Percentiles rank a stretch among this genome's conserved stretches.
Evolutionary conservation across 1,140 invertebrate species (phyloP).

Genomic region (Dolichoris vasculosae): DNA sequence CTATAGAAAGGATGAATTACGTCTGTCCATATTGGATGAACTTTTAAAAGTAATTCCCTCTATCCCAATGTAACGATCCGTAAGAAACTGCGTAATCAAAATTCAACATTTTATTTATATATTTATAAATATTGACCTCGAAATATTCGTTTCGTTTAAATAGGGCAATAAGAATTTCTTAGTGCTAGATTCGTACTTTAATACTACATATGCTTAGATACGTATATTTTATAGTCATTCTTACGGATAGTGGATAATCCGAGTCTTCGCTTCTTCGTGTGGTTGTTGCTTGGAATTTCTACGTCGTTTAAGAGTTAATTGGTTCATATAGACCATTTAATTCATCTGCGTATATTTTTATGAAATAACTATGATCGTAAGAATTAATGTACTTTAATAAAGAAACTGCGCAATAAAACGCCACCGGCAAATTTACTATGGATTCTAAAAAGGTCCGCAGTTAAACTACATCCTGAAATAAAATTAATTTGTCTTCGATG

Average conservation of each 20-base stretch:
- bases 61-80: background rate
- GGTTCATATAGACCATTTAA: background rate
- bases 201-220: background rate
- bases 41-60: too few relatives aligned
- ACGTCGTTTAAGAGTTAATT: background rate
- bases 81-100: background rate
- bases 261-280: background rate
- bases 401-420: background rate
- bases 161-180: background rate
- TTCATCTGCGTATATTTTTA: background rate
- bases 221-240: background rate
- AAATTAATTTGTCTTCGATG: slow-evolving; percentile 8
- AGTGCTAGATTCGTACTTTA: background rate
- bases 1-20: too few relatives aligned
- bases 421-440: background rate
- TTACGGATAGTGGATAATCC: background rate
- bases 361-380: background rate
- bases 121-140: background rate
- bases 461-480: background rate
- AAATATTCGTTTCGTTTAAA: background rate
- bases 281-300: background rate
- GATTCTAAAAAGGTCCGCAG: background rate
- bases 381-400: background rate
- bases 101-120: background rate
- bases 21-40: too few relatives aligned